Conservation (phyloP, 2,797 vertebrate genomes). For the Monodelphis domestica region DNA sequence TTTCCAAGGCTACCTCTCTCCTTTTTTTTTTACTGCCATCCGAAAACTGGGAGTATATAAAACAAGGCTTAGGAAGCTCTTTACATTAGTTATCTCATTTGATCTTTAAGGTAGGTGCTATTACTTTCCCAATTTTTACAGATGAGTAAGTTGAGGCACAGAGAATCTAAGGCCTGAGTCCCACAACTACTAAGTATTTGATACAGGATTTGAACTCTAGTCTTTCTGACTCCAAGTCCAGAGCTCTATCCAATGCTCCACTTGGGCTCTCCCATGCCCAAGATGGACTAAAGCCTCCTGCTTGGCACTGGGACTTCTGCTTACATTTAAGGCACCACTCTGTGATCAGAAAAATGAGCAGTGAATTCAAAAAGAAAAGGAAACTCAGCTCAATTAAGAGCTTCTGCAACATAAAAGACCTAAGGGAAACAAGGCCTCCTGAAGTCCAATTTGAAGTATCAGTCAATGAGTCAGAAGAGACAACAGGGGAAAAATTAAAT, state of each 20-base stretch:
- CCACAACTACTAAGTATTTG: too few species aligned
- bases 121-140: not conserved
- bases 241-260: too few species aligned
- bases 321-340: not conserved
- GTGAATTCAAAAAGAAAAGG: not conserved
- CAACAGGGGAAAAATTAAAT: not conserved
- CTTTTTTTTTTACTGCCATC: not conserved
- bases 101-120: not conserved
- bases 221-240: too few species aligned
- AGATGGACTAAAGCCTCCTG: not conserved
- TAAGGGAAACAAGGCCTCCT: not conserved
- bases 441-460: not conserved
- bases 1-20: not conserved
- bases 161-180: too few species aligned
- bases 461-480: not conserved
- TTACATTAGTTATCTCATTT: not conserved
- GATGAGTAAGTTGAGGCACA: too few species aligned
- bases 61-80: not conserved
- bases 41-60: not conserved
- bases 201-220: too few species aligned
- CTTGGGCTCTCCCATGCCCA: too few species aligned
- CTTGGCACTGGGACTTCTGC: rapidly evolving
- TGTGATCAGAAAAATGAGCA: not conserved
- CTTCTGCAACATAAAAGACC: not conserved
- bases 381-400: not conserved